A percentile compares a stretch with the other conserved stretches of the same genome.
Evolutionary conservation across 2,888 invertebrate genomes (phyloP).

Genomic region (Lordiphosa andalusiaca): DNA sequence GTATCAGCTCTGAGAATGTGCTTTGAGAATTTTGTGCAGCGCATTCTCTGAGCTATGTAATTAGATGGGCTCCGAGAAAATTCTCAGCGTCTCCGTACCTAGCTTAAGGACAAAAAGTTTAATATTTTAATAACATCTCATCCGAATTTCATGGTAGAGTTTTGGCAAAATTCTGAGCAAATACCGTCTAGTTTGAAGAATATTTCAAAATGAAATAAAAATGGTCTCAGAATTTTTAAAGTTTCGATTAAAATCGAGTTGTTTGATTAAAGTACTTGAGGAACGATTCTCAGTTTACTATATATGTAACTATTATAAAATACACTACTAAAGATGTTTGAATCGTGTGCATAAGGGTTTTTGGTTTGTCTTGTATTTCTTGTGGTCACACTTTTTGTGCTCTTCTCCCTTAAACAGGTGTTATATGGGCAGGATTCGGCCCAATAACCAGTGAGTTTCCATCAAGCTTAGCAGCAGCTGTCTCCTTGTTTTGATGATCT

Average conservation of each 20-base stretch:
- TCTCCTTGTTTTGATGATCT: slow-evolving; percentile 15
- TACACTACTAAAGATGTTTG: slow-evolving; percentile 20
- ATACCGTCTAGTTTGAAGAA: slow-evolving; percentile 48
- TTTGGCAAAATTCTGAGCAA: slow-evolving; percentile 1
- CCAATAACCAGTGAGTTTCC: slow-evolving; percentile 36
- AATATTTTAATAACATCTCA: no score
- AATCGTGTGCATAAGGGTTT: slow-evolving; percentile 14
- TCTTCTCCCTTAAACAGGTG: slow-evolving; percentile 60
- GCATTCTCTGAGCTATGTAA: no score
- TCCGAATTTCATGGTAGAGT: no score
- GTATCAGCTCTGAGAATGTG: no score
- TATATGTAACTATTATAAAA: no score
- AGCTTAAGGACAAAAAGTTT: no score
- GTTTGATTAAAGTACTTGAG: no score
- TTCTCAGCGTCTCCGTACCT: no score
- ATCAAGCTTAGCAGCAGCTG: slow-evolving; percentile 52
- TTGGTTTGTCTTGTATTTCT: slow-evolving; percentile 13
- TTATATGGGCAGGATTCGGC: slow-evolving; percentile 60
- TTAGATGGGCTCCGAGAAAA: no score
- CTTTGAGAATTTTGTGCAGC: no score
- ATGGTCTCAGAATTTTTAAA: slow-evolving; percentile 4
- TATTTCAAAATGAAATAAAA: slow-evolving; percentile 25
- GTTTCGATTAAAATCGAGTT: no score
- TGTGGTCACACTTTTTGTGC: slow-evolving; percentile 21
- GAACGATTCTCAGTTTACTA: no score